Percentiles rank a stretch among this genome's conserved stretches.
Conservation (phyloP, 2,888 invertebrate genomes). For the Drosophila siamana region DNA sequence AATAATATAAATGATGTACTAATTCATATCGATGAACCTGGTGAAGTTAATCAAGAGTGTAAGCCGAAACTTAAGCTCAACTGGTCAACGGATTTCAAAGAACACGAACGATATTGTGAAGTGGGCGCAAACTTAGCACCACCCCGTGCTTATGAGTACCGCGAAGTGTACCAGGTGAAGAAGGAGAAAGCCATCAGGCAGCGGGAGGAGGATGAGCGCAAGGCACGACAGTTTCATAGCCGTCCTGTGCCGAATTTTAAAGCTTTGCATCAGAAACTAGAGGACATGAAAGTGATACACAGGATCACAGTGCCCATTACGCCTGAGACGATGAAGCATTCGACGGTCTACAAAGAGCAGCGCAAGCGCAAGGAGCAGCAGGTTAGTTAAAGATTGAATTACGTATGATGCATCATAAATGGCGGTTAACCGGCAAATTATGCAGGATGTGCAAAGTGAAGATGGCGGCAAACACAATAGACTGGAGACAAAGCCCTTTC, state of each 20-base stretch:
- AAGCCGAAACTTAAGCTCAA: slow-evolving; percentile 29
- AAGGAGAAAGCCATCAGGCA: slow-evolving; percentile 65
- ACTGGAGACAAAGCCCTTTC: slow-evolving; percentile 76
- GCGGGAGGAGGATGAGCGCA: slow-evolving; percentile 78
- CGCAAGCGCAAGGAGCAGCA: slow-evolving; percentile 44
- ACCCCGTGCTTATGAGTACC: slow-evolving; percentile 78
- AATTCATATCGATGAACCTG: too few species aligned
- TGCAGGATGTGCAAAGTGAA: slow-evolving; percentile 13
- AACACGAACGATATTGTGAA: not conserved
- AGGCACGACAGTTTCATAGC: slow-evolving; percentile 82
- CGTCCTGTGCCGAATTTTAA: slow-evolving; percentile 82
- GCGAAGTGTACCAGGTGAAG: slow-evolving; percentile 78
- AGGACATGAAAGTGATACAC: slow-evolving; percentile 53
- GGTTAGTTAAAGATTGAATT: slow-evolving; percentile 46
- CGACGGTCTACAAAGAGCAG: slow-evolving; percentile 62
- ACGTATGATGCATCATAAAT: too few species aligned
- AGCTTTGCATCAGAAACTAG: slow-evolving; percentile 50
- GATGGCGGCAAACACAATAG: slow-evolving; percentile 43
- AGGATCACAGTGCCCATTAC: slow-evolving; percentile 76
- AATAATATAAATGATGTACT: not conserved
- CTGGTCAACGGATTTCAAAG: slow-evolving; percentile 7
- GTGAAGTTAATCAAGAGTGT: too few species aligned
- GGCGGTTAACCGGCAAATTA: not conserved
- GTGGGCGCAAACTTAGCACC: slow-evolving; percentile 17
- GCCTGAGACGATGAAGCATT: slow-evolving; percentile 80